Evolutionary conservation across 2,113 vertebrate species (phyloP).

Genomic region (Danio rerio): GRCz12tu NC_133200.1:39456001-39456500

Average conservation of each 20-base stretch:
- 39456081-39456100: slow-evolving; percentile 61
- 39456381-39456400: too few relatives aligned
- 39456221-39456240: too few relatives aligned
- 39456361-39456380: too few relatives aligned
- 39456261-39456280: too few relatives aligned
- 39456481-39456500: not conserved
- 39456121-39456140: not conserved
- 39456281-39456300: too few relatives aligned
- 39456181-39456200: slow-evolving; percentile 37
- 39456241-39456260: too few relatives aligned
- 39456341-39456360: too few relatives aligned
- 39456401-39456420: slow-evolving; percentile 55
- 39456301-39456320: too few relatives aligned
- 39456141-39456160: slow-evolving; percentile 8
- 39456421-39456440: slow-evolving; percentile 58
- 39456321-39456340: too few relatives aligned
- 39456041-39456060: slow-evolving; percentile 30
- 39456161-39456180: slow-evolving; percentile 49
- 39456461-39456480: not conserved
- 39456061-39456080: slow-evolving; percentile 61
- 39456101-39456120: slow-evolving; percentile 24
- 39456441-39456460: slow-evolving; percentile 4
- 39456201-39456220: too few relatives aligned
- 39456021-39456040: slow-evolving; percentile 59
- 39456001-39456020: slow-evolving; percentile 71